Evolutionary conservation across 2,113 vertebrate genomes (phyloP).

Genomic region (Carassius carassius): DNA sequence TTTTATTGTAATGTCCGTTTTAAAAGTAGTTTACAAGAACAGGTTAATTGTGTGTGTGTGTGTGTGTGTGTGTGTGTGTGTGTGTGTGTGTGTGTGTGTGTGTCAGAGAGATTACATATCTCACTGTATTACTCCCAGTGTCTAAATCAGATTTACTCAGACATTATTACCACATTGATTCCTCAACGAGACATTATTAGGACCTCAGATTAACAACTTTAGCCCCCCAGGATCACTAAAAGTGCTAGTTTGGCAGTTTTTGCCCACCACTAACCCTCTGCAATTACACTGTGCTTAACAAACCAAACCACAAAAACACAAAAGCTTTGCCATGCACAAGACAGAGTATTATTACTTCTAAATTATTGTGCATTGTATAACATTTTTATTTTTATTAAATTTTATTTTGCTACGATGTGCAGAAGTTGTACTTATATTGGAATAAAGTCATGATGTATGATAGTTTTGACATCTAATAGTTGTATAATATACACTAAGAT

Average conservation of each 20-base stretch:
- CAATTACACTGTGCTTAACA: constrained; percentile 23
- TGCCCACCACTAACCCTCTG: constrained; percentile 34
- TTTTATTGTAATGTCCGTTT: neutral
- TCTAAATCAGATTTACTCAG: constrained; percentile 54
- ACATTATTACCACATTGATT: constrained; percentile 55
- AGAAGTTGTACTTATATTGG: neutral
- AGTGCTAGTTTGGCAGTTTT: constrained; percentile 56
- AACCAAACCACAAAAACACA: neutral
- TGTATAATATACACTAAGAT: neutral
- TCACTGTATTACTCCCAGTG: constrained; percentile 41
- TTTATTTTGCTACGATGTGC: too few relatives aligned
- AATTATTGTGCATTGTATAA: neutral
- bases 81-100: neutral
- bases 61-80: constrained; percentile 22
- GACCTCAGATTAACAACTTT: constrained; percentile 50
- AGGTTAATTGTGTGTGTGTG: neutral
- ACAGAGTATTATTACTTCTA: neutral
- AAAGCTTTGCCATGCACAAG: neutral
- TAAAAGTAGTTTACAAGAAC: neutral
- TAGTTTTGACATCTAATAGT: too few relatives aligned
- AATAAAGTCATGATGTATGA: neutral
- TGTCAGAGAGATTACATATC: constrained; percentile 39
- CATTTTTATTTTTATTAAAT: too few relatives aligned
- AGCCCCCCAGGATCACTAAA: constrained; percentile 53
- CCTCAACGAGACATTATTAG: constrained; percentile 49